These are phyloP conservation scores for Colletes latitarsis DNA, from an alignment of 1,140 invertebrate genomes.

Conservation along the genomic window DNA sequence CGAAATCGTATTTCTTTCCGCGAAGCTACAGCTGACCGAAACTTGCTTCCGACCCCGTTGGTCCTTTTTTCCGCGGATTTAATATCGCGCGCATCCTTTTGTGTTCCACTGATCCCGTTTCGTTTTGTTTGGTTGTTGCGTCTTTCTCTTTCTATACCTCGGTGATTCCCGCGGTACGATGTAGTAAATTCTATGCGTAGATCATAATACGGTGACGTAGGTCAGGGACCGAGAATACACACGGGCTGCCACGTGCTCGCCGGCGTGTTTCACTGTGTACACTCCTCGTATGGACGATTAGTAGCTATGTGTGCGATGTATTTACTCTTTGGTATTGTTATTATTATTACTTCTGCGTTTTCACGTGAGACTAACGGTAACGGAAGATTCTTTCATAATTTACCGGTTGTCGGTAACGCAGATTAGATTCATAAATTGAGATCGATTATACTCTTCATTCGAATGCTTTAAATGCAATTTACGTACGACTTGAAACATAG, in stretches of 20 bases:
- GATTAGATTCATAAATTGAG: no score
- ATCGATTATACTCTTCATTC: background rate
- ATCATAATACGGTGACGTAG: constrained; percentile 67
- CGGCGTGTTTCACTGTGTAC: constrained; percentile 53
- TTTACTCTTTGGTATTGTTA: constrained; percentile 77
- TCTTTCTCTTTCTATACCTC: constrained; percentile 11
- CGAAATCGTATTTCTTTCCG: background rate
- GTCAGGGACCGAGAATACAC: constrained; percentile 66
- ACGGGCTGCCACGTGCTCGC: constrained; percentile 61
- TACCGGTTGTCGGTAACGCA: background rate
- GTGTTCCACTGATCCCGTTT: background rate
- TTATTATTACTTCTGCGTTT: constrained; percentile 71
- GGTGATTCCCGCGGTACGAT: constrained; percentile 47
- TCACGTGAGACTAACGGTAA: constrained; percentile 25
- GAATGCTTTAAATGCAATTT: no score
- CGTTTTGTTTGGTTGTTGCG: background rate
- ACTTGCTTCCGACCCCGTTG: constrained; percentile 1
- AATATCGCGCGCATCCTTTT: constrained; percentile 9
- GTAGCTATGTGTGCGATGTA: constrained; percentile 63
- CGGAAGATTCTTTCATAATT: background rate
- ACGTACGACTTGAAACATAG: no score
- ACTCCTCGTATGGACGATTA: constrained; percentile 54
- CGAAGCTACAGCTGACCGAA: background rate
- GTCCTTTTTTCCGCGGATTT: background rate
- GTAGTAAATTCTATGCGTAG: constrained; percentile 63